Evolutionary conservation across 2,113 vertebrate genomes (phyloP).

Genomic region (Pterocles gutturalis): DNA sequence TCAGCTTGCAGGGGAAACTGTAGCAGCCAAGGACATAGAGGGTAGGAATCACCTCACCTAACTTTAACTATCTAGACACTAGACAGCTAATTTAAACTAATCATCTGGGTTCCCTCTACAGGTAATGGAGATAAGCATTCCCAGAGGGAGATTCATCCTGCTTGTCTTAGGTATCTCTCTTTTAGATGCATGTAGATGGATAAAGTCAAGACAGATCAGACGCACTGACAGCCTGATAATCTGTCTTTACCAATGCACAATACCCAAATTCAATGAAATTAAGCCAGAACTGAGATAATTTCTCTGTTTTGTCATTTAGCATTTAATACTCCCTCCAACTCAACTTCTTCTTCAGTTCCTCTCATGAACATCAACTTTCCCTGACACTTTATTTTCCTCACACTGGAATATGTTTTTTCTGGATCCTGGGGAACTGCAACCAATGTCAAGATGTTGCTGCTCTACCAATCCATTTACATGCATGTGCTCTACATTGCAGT

Average conservation of each 20-base stretch:
- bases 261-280: background rate
- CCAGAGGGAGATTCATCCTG: constrained; percentile 37
- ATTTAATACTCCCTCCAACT: constrained; percentile 24
- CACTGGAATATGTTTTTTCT: constrained; percentile 49
- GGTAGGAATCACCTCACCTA: background rate
- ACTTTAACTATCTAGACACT: background rate
- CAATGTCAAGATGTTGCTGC: constrained; percentile 30
- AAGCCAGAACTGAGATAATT: background rate
- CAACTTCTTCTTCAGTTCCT: constrained; percentile 58
- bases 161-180: constrained; percentile 16
- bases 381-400: constrained; percentile 58
- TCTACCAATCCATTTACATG: constrained; percentile 52
- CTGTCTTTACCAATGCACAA: background rate
- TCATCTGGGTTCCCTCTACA: constrained; percentile 43
- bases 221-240: background rate
- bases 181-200: background rate
- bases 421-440: constrained; percentile 58
- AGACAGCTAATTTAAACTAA: constrained; percentile 25
- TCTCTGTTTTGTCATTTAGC: background rate
- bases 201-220: constrained; percentile 7
- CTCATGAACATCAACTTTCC: constrained; percentile 30
- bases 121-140: constrained; percentile 4
- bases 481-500: constrained; percentile 58
- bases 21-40: background rate
- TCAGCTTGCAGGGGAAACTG: background rate